Evolutionary conservation across 1,140 invertebrate genomes (phyloP).

Genomic region (Daktulosphaira vitifoliae): DNA sequence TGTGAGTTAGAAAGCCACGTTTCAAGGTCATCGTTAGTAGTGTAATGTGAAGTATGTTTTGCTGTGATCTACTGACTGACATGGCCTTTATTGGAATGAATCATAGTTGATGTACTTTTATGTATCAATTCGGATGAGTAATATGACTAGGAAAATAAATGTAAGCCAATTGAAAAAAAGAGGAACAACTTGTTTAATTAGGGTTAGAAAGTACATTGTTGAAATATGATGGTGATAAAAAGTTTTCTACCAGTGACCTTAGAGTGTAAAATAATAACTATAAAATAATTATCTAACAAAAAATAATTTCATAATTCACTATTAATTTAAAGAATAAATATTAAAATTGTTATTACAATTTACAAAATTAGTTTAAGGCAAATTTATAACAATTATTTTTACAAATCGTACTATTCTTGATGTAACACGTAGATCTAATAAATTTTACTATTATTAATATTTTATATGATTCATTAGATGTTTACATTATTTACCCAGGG

Average conservation of each 20-base stretch:
- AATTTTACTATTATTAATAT: no score
- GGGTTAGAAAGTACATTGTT: slow-evolving; percentile 23
- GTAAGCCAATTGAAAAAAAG: background rate
- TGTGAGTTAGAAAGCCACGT: background rate
- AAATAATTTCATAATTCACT: no score
- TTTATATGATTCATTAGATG: no score
- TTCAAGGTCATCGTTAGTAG: background rate
- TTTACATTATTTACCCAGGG: background rate
- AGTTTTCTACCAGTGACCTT: no score
- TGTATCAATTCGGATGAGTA: background rate
- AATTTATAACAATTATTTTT: no score
- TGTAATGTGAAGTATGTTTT: background rate
- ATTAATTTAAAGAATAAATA: no score
- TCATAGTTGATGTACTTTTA: background rate
- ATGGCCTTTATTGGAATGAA: slow-evolving; percentile 9
- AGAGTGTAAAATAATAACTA: background rate
- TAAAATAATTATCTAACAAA: no score
- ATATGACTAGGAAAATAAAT: slow-evolving; percentile 6
- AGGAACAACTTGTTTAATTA: slow-evolving; percentile 19
- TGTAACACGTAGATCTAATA: no score
- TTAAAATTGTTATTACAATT: no score
- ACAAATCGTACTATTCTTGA: no score
- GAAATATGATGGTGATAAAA: slow-evolving; percentile 2
- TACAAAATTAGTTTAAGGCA: no score
- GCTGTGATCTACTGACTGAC: slow-evolving; percentile 29